Conservation (phyloP, 2,113 vertebrate genomes). For the Grallaria varia region DNA sequence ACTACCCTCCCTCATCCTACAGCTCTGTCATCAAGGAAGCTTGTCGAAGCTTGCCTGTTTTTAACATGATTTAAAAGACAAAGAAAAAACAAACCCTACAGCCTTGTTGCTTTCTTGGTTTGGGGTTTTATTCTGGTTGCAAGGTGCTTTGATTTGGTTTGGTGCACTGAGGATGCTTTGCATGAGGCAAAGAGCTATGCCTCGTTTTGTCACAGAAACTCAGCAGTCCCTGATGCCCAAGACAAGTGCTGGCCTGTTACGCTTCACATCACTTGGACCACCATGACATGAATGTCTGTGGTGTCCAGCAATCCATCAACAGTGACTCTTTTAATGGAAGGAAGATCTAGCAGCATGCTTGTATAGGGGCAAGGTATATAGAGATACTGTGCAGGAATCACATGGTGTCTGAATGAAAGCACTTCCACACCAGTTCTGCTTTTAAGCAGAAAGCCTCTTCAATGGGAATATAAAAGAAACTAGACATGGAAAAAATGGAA, state of each 20-base stretch:
- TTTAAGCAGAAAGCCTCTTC: not conserved
- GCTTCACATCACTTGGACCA: not conserved
- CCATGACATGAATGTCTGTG: not conserved
- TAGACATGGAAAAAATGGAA: not conserved
- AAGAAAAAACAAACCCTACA: not conserved
- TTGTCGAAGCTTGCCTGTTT: not conserved
- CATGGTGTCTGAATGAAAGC: not conserved
- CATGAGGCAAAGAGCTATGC: not conserved
- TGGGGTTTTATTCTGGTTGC: not conserved
- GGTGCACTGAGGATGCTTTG: not conserved
- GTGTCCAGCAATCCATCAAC: not conserved
- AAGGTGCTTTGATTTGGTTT: not conserved
- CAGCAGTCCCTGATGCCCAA: not conserved
- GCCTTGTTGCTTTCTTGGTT: not conserved
- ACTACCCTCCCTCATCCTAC: not conserved
- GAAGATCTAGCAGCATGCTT: not conserved
- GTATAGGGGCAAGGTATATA: not conserved
- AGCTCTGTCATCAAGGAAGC: not conserved
- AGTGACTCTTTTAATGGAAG: not conserved
- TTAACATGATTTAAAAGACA: constrained; percentile 1
- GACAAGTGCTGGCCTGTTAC: not conserved
- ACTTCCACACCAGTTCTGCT: not conserved
- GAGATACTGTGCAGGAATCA: not conserved
- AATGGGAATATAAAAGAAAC: not conserved
- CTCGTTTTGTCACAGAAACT: not conserved